Conservation (phyloP, 1,140 invertebrate species). For the Cherax quadricarinatus region DNA sequence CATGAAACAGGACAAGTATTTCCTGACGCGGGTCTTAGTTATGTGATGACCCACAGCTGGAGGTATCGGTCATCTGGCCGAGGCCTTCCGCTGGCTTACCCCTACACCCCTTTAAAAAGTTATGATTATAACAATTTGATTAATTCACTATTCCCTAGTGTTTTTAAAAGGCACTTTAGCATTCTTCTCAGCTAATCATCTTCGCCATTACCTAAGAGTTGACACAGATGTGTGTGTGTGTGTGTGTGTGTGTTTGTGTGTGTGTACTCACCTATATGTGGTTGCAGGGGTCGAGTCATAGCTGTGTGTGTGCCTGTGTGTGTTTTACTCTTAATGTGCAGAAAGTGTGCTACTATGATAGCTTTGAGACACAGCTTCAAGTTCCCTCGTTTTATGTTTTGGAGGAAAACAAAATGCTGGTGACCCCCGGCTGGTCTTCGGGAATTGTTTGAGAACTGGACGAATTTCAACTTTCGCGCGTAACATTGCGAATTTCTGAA, state of each 20-base stretch:
- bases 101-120: too few relatives aligned
- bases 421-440: background rate
- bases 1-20: too few relatives aligned
- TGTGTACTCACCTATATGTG: background rate
- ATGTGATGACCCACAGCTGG: too few relatives aligned
- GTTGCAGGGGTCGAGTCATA: too few relatives aligned
- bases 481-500: background rate
- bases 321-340: background rate
- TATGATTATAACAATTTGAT: too few relatives aligned
- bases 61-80: too few relatives aligned
- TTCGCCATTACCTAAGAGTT: too few relatives aligned
- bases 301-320: background rate
- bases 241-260: conserved; percentile 2
- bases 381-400: background rate
- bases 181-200: too few relatives aligned
- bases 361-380: background rate
- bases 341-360: background rate
- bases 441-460: background rate
- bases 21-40: too few relatives aligned
- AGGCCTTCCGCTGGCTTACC: too few relatives aligned
- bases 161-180: too few relatives aligned
- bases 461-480: background rate
- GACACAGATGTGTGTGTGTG: background rate
- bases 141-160: too few relatives aligned
- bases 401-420: background rate